Percentiles rank a stretch among this genome's conserved stretches.
Conservation (phyloP, 2,888 invertebrate species). For the Cerastoderma edule region DNA sequence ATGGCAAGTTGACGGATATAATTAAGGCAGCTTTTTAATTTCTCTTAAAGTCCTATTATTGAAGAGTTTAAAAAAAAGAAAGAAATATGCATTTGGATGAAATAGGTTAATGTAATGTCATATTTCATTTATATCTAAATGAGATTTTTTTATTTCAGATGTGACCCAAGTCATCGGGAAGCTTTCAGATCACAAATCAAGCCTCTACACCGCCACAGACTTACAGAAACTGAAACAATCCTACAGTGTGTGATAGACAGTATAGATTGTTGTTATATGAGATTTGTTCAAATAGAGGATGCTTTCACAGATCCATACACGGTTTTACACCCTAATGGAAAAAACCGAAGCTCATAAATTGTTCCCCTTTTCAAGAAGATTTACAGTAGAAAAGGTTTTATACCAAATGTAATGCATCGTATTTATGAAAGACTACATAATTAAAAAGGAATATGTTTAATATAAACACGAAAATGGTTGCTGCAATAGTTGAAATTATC, state of each 20-base stretch:
- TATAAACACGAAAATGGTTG: background rate
- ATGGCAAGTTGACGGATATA: background rate
- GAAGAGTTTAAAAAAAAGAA: background rate
- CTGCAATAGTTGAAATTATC: background rate
- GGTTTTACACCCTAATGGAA: background rate
- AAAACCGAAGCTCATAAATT: background rate
- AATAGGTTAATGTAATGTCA: no score
- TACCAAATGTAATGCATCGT: no score
- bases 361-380: background rate
- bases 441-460: background rate
- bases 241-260: slow-evolving; percentile 36
- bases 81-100: background rate
- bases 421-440: background rate
- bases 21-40: background rate
- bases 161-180: slow-evolving; percentile 36
- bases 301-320: no score
- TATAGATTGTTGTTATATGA: background rate
- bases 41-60: background rate
- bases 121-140: background rate
- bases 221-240: slow-evolving; percentile 40
- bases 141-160: slow-evolving; percentile 26
- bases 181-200: slow-evolving; percentile 28
- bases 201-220: slow-evolving; percentile 35
- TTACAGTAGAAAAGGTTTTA: background rate
- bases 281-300: no score